Conservation (phyloP, 2,888 invertebrate species). For the Andrena haemorrhoa region DNA sequence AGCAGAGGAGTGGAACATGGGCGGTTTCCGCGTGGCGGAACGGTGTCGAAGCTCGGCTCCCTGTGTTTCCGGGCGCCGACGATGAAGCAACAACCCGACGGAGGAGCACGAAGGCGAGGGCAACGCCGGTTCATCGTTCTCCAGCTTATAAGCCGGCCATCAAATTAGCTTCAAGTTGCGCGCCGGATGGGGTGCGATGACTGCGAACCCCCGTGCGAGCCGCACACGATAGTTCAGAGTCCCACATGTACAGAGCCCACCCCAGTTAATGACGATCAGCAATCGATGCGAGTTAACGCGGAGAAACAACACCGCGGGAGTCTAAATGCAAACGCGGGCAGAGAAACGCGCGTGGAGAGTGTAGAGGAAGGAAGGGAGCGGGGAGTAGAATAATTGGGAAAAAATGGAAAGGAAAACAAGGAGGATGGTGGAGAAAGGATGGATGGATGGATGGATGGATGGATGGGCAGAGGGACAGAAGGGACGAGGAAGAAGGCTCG, state of each 20-base stretch:
- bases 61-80: no score
- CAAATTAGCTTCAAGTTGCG: no score
- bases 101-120: no score
- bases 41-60: not conserved
- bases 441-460: constrained; percentile 21
- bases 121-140: no score
- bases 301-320: not conserved
- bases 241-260: no score
- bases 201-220: no score
- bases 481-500: constrained; percentile 52
- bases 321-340: constrained; percentile 5
- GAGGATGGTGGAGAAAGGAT: constrained; percentile 18
- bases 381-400: constrained; percentile 7
- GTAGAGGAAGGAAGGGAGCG: not conserved
- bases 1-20: not conserved
- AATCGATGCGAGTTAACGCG: no score
- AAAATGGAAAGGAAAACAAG: constrained; percentile 6
- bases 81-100: no score
- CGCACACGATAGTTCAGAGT: no score
- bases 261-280: no score
- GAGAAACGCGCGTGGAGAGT: not conserved
- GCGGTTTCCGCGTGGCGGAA: constrained; percentile 45
- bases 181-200: no score
- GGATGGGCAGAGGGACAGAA: constrained; percentile 25
- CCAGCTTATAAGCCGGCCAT: no score